Evolutionary conservation across 1,140 invertebrate species (phyloP).

Genomic region (Augochlora pura): DNA sequence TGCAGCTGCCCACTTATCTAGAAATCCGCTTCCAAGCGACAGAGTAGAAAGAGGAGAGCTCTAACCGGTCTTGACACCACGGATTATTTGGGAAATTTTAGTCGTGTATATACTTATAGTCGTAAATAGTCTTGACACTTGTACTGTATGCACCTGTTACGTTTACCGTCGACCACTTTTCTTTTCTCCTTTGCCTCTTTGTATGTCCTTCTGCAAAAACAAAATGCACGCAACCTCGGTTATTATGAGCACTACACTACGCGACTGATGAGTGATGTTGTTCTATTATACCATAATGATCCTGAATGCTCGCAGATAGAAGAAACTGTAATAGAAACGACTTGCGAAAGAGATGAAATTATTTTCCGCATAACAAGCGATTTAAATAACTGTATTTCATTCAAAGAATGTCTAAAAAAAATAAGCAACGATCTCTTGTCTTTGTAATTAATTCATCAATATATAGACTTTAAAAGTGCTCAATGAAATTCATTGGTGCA

Average conservation of each 20-base stretch:
- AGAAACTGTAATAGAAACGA: not conserved
- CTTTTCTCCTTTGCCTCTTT: constrained; percentile 71
- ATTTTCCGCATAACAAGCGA: not conserved
- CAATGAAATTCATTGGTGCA: no score
- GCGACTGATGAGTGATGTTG: no score
- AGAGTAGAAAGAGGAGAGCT: not conserved
- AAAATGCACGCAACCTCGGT: constrained; percentile 19
- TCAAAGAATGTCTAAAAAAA: not conserved
- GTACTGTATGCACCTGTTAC: constrained; percentile 74
- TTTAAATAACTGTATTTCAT: not conserved
- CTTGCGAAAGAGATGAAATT: not conserved
- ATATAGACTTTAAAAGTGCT: no score
- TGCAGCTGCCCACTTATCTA: constrained; percentile 3
- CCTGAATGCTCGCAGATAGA: not conserved
- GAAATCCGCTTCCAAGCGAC: not conserved
- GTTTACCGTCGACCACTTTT: constrained; percentile 74
- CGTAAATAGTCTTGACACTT: constrained; percentile 76
- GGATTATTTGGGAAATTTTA: constrained; percentile 44
- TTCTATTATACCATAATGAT: constrained; percentile 15
- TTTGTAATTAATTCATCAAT: no score
- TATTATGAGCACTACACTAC: constrained; percentile 26
- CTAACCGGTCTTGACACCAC: not conserved
- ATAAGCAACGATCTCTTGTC: no score
- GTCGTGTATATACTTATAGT: constrained; percentile 55
- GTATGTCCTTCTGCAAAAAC: constrained; percentile 74